phyloP scores from a whole-genome alignment of 2,797 vertebrate species.

The Eulemur rubriventer region DNA sequence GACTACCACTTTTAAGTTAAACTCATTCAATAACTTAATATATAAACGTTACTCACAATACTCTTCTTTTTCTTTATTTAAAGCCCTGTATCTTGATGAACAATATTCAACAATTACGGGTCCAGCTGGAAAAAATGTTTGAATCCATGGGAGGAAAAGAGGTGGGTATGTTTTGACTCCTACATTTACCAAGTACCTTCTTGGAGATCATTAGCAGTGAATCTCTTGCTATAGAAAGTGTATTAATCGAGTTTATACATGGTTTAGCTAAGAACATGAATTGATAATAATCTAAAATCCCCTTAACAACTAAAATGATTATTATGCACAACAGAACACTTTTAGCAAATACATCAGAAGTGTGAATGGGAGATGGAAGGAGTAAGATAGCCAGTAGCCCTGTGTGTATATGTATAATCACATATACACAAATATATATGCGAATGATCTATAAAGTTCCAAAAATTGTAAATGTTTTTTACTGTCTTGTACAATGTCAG shows the following conservation, averaged over 20 bases:
- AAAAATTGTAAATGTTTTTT: conserved; percentile 53
- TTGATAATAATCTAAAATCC: background rate
- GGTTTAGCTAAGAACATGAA: conserved; percentile 29
- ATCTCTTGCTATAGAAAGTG: background rate
- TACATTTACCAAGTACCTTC: background rate
- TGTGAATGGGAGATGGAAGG: background rate
- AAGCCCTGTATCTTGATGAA: conserved; percentile 98
- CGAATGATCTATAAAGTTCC: conserved; percentile 80
- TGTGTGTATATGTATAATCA: background rate
- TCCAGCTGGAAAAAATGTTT: conserved; percentile 99
- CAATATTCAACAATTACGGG: conserved; percentile 97
- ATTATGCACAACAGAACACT: background rate
- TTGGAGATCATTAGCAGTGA: conserved; percentile 81
- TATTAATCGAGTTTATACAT: background rate
- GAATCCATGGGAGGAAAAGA: conserved; percentile 99
- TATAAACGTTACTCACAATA: background rate
- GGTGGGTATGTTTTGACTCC: conserved; percentile 84
- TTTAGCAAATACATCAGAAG: background rate
- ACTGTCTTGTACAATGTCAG: conserved; percentile 55
- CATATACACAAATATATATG: background rate
- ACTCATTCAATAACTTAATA: background rate
- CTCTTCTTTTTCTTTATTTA: conserved; percentile 28
- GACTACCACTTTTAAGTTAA: background rate
- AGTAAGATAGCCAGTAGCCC: background rate
- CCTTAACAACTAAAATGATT: background rate